Conservation (phyloP, 2,888 invertebrate species). For the Priocnemis perturbator region DNA sequence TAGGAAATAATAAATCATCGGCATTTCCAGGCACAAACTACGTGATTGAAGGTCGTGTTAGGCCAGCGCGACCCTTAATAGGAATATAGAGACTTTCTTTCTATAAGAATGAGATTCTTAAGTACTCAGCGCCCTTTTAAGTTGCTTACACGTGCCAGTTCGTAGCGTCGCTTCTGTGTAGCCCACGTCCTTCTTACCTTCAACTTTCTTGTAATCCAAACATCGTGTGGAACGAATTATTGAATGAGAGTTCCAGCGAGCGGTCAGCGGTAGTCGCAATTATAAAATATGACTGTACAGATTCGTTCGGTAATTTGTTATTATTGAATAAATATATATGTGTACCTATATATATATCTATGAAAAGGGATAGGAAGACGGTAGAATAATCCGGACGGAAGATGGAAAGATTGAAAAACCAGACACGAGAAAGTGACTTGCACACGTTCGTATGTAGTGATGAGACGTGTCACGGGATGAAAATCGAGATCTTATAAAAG, state of each 20-base stretch:
- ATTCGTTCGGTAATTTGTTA: constrained; percentile 70
- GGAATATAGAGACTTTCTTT: neutral
- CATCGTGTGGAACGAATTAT: constrained; percentile 42
- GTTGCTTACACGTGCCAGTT: no score
- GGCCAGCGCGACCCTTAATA: no score
- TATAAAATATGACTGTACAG: constrained; percentile 72
- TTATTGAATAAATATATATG: constrained; percentile 65
- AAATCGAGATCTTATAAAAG: no score
- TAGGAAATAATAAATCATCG: no score
- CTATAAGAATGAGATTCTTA: neutral
- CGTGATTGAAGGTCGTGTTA: no score
- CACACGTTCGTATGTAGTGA: constrained; percentile 4
- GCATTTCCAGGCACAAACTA: no score
- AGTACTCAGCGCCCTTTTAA: constrained; percentile 5
- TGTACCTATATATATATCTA: no score
- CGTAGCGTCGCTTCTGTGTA: neutral
- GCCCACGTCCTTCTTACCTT: constrained; percentile 41
- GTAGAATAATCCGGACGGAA: constrained; percentile 32
- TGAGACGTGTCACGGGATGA: neutral
- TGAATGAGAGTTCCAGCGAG: constrained; percentile 32
- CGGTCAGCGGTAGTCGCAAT: constrained; percentile 64
- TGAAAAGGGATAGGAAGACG: constrained; percentile 26
- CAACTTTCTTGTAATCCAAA: constrained; percentile 54
- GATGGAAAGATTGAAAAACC: constrained; percentile 15
- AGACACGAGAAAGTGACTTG: neutral